These are phyloP conservation scores for Icerya purchasi DNA, from an alignment of 2,888 invertebrate genomes.

Conservation along the genomic window DNA sequence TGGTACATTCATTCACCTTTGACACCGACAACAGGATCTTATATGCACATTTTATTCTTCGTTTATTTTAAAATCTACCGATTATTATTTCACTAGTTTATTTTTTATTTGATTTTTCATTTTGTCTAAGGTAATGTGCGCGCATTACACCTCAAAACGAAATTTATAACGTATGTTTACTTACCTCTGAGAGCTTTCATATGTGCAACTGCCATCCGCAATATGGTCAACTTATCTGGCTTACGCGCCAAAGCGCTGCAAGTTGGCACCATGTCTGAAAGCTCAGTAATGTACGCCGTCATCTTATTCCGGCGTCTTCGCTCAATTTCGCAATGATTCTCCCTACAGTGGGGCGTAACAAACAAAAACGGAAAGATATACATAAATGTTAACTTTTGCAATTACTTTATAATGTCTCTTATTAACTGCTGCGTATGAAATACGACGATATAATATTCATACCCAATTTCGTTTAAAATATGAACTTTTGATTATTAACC, in stretches of 20 bases:
- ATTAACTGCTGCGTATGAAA: no score
- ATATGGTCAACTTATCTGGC: constrained; percentile 95
- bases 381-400: constrained; percentile 15
- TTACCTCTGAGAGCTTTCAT: constrained; percentile 93
- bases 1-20: no score
- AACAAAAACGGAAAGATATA: constrained; percentile 20
- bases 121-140: not conserved
- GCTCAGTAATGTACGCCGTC: constrained; percentile 98
- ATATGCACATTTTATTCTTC: no score
- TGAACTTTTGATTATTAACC: no score
- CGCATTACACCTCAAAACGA: not conserved
- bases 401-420: no score
- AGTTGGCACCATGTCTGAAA: constrained; percentile 99
- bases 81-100: not conserved
- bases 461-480: no score
- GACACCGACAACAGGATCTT: no score
- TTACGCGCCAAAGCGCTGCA: constrained; percentile 94
- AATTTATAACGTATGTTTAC: no score
- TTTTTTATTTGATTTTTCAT: not conserved
- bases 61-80: constrained; percentile 1
- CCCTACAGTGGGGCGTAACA: constrained; percentile 38
- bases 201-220: constrained; percentile 97
- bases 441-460: no score
- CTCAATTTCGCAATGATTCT: constrained; percentile 98
- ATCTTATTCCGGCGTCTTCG: constrained; percentile 95